Base-by-base conservation (phyloP, 2,888 invertebrate genomes). In the Cataglyphis rosenhaueri region DNA sequence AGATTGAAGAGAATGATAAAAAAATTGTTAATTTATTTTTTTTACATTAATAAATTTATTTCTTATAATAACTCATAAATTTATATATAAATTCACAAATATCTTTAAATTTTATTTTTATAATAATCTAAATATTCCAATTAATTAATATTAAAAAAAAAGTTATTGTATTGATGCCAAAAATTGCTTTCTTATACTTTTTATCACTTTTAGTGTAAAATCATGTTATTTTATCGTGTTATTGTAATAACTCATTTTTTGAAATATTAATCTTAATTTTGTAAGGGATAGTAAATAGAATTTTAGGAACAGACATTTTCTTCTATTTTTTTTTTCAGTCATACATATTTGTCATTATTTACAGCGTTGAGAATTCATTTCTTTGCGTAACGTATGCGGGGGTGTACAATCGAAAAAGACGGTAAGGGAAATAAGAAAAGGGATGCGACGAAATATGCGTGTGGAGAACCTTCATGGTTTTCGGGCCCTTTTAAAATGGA, bases 391-490 rank as follows among this genome's bases (percentile, higher is more conserved):
- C 15, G 0, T 64, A 52, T 52, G 35, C 68, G 84, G 68, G 79
- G 82, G 75, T 84, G 85, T 78, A 65, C 38, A 57, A 10, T 86
- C 74, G 82, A 82, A 57, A 82, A 84, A 85, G 82, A 85, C 62
- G 70, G 78, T 70, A 82, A 85, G 78, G 82, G 82, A 81, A 84
- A 57, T 55, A 73, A 76, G 86, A 88, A 85, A 81, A 64, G 78
- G 85, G 88, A 88, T 81, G 70, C 83, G 57, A 78, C 82, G 86
- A 84, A 85, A 68, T 71, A 83, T 48, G 70, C 82, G 82, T 74
- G 81, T 81, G 70, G 74, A 52, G 74, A 64, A 38, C 84, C 86
- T 84, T 86, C 84, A 85, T 82, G 81, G 81, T 84, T 74, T 78
- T 84, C 41, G 57, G 82, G 32, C 3, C 64, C 78, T 62, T 21